phyloP scores from a whole-genome alignment of 2,113 vertebrate genomes.

The Cyanocitta stelleri region DNA sequence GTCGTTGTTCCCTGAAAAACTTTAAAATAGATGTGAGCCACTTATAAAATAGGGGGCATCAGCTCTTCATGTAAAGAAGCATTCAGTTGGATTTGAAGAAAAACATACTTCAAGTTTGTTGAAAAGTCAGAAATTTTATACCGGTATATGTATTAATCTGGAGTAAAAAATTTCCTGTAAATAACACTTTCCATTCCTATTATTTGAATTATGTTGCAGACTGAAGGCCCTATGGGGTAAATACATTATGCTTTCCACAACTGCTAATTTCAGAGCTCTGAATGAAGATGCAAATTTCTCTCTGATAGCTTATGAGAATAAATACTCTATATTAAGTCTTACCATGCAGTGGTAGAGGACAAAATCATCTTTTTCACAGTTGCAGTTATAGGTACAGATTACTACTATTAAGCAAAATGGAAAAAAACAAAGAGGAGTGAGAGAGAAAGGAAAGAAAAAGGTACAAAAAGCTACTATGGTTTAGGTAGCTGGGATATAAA shows the following conservation, averaged over 20 bases:
- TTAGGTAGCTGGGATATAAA: not conserved
- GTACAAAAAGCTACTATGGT: not conserved
- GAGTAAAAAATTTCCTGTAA: not conserved
- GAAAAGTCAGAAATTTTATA: not conserved
- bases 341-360: not conserved
- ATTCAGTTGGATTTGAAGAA: not conserved
- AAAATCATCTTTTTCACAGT: not conserved
- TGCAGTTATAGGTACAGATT: not conserved
- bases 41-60: not conserved
- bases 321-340: not conserved
- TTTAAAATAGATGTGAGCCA: not conserved
- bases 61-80: not conserved
- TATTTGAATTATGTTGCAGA: not conserved
- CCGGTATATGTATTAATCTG: not conserved
- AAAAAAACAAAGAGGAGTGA: not conserved
- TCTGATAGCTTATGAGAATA: not conserved
- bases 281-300: not conserved
- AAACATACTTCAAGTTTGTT: not conserved
- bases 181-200: not conserved
- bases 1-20: not conserved
- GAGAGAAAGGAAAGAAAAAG: rapidly evolving
- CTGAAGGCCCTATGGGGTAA: not conserved
- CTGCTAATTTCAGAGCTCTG: not conserved
- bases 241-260: not conserved
- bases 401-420: not conserved